phyloP scores from a whole-genome alignment of 2,797 vertebrate genomes.

The Betta splendens region DNA sequence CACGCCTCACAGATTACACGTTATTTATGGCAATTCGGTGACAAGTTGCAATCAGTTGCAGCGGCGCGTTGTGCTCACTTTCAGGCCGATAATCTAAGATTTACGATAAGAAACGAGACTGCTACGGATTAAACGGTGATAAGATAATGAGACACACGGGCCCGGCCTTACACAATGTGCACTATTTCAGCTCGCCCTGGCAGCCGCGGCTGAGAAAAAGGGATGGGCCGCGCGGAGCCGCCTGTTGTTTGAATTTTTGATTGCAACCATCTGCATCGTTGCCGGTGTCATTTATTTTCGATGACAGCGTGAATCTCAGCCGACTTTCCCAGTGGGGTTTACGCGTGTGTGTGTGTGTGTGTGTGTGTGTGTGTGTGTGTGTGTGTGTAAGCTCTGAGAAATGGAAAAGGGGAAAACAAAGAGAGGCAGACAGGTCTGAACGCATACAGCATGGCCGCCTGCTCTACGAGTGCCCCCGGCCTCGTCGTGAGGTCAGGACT shows the following conservation, averaged over 20 bases:
- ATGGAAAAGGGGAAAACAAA: constrained; percentile 60
- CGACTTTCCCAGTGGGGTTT: constrained; percentile 64
- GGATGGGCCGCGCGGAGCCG: constrained; percentile 67
- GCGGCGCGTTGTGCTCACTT: constrained; percentile 62
- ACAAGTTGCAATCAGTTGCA: constrained; percentile 61
- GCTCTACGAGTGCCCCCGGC: constrained; percentile 62
- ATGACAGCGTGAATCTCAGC: constrained; percentile 74
- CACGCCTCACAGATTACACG: constrained; percentile 59
- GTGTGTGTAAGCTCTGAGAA: constrained; percentile 42
- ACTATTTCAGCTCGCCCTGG: constrained; percentile 70
- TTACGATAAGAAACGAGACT: constrained; percentile 73
- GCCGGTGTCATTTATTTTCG: constrained; percentile 77
- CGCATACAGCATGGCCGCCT: constrained; percentile 55
- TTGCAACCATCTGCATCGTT: constrained; percentile 79
- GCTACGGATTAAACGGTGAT: constrained; percentile 75
- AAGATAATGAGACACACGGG: constrained; percentile 76
- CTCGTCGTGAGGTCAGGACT: constrained; percentile 52
- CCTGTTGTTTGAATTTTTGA: constrained; percentile 80
- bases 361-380: constrained; percentile 40
- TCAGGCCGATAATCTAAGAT: constrained; percentile 68
- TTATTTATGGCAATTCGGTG: constrained; percentile 64
- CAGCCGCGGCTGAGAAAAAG: constrained; percentile 55
- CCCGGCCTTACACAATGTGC: constrained; percentile 65
- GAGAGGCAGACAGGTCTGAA: constrained; percentile 72
- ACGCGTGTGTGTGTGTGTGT: constrained; percentile 15